Evolutionary conservation across 2,797 vertebrate species (phyloP).

Genomic region (Bradypodion pumilum): DNA sequence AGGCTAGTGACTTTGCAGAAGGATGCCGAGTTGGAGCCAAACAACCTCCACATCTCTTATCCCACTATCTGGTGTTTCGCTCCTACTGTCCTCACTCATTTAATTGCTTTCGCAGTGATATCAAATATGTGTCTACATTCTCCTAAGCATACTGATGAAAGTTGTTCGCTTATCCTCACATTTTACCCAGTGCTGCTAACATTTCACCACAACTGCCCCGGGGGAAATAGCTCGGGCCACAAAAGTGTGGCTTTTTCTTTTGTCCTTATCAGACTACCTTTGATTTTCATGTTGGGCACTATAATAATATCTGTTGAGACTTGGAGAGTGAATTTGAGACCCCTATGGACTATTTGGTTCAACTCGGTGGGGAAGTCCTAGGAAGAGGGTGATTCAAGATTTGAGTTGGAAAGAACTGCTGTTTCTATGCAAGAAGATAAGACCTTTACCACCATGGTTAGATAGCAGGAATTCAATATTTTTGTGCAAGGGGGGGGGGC

Average conservation of each 20-base stretch:
- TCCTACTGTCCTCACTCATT: slow-evolving; percentile 54
- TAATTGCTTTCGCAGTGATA: slow-evolving; percentile 49
- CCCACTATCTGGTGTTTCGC: slow-evolving; percentile 60
- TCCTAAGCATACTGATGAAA: slow-evolving; percentile 25
- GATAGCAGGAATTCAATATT: too few species aligned
- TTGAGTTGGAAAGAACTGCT: too few species aligned
- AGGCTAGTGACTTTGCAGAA: slow-evolving; percentile 39
- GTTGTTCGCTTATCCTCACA: slow-evolving; percentile 3
- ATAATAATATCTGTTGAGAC: neutral
- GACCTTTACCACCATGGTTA: too few species aligned
- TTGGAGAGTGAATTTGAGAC: neutral
- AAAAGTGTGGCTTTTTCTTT: neutral
- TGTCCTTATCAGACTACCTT: neutral
- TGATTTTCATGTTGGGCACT: fast-evolving
- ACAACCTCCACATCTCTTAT: slow-evolving; percentile 35
- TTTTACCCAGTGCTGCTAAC: neutral
- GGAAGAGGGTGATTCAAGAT: too few species aligned
- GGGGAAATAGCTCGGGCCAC: slow-evolving; percentile 23
- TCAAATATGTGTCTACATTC: slow-evolving; percentile 20
- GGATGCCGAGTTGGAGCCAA: slow-evolving; percentile 41
- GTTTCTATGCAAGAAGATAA: too few species aligned
- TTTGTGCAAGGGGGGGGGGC: too few species aligned
- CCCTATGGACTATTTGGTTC: too few species aligned
- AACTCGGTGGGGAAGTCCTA: too few species aligned
- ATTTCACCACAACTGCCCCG: slow-evolving; percentile 21